Conservation (phyloP, 2,113 vertebrate species). For the Anthoscopus minutus region DNA sequence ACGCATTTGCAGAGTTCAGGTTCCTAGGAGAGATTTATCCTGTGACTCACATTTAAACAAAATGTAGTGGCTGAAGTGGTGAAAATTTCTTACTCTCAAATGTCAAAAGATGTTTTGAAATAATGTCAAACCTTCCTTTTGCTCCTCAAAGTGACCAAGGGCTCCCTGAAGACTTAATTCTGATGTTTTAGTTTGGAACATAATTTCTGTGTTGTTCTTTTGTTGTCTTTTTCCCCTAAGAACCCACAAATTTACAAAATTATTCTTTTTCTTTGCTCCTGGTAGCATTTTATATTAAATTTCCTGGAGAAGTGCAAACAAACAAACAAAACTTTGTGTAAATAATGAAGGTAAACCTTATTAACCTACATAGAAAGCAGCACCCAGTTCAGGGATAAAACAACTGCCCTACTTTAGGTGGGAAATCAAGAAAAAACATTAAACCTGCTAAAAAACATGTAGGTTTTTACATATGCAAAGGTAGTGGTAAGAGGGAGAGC, state of each 20-base stretch:
- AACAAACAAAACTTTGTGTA: not conserved
- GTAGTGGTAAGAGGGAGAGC: not conserved
- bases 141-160: not conserved
- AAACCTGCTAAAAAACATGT: not conserved
- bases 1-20: not conserved
- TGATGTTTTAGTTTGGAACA: not conserved
- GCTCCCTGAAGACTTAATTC: not conserved
- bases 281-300: not conserved
- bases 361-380: constrained; percentile 30
- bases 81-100: not conserved
- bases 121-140: not conserved
- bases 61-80: not conserved
- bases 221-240: not conserved
- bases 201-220: not conserved
- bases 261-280: not conserved
- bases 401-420: constrained; percentile 17
- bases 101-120: not conserved
- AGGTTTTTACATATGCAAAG: not conserved
- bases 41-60: not conserved
- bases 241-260: not conserved
- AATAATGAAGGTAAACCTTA: constrained; percentile 23
- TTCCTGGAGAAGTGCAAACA: not conserved
- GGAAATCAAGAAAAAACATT: not conserved
- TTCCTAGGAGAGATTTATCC: not conserved
- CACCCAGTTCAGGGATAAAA: constrained; percentile 2